A percentile compares a stretch with the other conserved stretches of the same genome.
Evolutionary conservation across 2,113 vertebrate genomes (phyloP).

Genomic region (Eurypyga helias): DNA sequence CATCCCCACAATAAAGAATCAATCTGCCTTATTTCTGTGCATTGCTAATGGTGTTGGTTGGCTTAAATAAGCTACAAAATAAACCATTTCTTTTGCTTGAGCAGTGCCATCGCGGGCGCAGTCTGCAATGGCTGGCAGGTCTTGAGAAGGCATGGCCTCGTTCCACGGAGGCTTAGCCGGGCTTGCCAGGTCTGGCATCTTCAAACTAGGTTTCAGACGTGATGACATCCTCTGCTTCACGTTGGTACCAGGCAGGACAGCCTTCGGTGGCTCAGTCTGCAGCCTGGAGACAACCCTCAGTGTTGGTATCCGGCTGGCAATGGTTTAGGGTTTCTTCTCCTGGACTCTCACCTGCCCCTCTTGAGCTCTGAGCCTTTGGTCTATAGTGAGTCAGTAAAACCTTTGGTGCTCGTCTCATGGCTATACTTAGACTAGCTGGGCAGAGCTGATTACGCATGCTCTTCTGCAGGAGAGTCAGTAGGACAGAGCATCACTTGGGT

Average conservation of each 20-base stretch:
- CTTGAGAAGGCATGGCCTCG: not conserved
- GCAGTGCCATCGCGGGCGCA: rapidly evolving
- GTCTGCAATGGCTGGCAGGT: not conserved
- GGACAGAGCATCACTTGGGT: not conserved
- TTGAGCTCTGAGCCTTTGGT: not conserved
- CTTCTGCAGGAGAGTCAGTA: not conserved
- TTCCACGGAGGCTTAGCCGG: not conserved
- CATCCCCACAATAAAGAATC: not conserved
- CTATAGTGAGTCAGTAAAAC: not conserved
- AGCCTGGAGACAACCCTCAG: not conserved
- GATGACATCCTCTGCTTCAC: not conserved
- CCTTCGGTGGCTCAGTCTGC: not conserved
- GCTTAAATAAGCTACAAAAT: not conserved
- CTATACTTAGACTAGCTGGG: rapidly evolving
- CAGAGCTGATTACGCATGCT: not conserved
- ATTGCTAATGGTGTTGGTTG: not conserved
- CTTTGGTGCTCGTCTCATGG: not conserved
- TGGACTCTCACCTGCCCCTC: not conserved
- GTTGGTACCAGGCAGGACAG: not conserved
- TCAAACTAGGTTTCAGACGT: not conserved
- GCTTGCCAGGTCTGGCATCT: not conserved
- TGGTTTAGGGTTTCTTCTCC: not conserved
- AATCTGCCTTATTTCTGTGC: not conserved
- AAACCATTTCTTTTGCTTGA: not conserved
- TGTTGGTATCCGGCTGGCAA: no score